These are phyloP conservation scores for Protophormia terraenovae DNA, from an alignment of 2,888 invertebrate species.

Conservation along the genomic window DNA sequence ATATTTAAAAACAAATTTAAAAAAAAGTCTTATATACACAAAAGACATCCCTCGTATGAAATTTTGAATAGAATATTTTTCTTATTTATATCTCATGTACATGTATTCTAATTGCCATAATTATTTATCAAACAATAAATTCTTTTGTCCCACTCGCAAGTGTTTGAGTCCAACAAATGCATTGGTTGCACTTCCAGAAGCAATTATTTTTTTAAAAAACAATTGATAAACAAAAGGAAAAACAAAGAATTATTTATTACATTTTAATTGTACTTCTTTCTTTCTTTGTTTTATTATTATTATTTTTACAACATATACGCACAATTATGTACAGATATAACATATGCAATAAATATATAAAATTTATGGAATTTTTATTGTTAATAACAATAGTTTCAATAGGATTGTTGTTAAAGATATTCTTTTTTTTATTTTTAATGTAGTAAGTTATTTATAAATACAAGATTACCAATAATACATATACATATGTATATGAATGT, in stretches of 20 bases:
- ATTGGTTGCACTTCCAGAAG: slow-evolving; percentile 31
- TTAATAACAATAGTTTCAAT: slow-evolving; percentile 57
- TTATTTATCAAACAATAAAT: slow-evolving; percentile 29
- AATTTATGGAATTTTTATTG: slow-evolving; percentile 69
- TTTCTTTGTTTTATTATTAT: too few species aligned
- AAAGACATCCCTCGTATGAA: too few species aligned
- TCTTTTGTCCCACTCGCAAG: background rate
- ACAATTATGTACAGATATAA: slow-evolving; percentile 26
- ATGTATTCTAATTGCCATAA: slow-evolving; percentile 6
- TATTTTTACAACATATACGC: background rate
- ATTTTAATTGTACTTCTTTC: slow-evolving; percentile 47
- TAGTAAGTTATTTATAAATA: slow-evolving; percentile 12
- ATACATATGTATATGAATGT: background rate
- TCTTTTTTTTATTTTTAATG: slow-evolving; percentile 18
- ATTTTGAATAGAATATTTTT: too few species aligned
- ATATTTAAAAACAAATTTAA: too few species aligned
- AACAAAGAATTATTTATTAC: slow-evolving; percentile 47
- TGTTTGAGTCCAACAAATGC: slow-evolving; percentile 2
- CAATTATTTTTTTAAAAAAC: slow-evolving; percentile 51
- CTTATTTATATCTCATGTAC: too few species aligned
- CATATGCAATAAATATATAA: slow-evolving; percentile 53
- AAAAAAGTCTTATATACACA: too few species aligned
- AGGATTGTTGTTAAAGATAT: slow-evolving; percentile 48
- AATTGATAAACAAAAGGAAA: slow-evolving; percentile 38
- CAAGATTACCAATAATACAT: background rate